These are phyloP conservation scores for Steinernema carpocapsae DNA, from an alignment of 2,888 invertebrate species.

Conservation along the genomic window DNA sequence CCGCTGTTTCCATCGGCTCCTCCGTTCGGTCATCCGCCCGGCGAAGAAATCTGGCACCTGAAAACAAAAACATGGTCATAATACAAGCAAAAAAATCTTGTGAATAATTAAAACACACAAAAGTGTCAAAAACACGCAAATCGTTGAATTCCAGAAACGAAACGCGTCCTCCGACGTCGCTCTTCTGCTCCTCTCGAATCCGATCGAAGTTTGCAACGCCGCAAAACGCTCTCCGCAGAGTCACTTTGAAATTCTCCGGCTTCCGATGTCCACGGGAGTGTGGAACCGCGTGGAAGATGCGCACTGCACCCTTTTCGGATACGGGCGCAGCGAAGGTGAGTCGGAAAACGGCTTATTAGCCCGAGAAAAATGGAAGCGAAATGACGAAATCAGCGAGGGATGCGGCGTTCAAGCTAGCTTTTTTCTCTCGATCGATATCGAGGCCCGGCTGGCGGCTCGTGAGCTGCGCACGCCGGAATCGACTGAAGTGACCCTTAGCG, in stretches of 20 bases:
- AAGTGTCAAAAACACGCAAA: no score
- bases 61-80: no score
- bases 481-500: background rate
- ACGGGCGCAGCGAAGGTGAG: constrained; percentile 21
- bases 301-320: constrained; percentile 21
- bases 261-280: background rate
- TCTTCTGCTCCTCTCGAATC: background rate
- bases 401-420: background rate
- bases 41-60: background rate
- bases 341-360: no score
- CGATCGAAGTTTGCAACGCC: background rate
- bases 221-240: background rate
- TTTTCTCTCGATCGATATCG: constrained; percentile 28
- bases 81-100: background rate
- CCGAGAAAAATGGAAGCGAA: background rate
- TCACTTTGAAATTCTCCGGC: background rate
- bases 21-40: background rate
- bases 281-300: constrained; percentile 10
- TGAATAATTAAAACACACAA: background rate
- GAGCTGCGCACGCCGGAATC: background rate
- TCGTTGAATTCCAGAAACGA: background rate
- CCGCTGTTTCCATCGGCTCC: background rate
- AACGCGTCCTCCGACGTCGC: background rate
- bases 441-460: constrained; percentile 3
- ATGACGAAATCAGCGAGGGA: background rate